These are phyloP conservation scores for Sapayoa aenigma DNA, from an alignment of 2,113 vertebrate genomes.

Conservation along the genomic window DNA sequence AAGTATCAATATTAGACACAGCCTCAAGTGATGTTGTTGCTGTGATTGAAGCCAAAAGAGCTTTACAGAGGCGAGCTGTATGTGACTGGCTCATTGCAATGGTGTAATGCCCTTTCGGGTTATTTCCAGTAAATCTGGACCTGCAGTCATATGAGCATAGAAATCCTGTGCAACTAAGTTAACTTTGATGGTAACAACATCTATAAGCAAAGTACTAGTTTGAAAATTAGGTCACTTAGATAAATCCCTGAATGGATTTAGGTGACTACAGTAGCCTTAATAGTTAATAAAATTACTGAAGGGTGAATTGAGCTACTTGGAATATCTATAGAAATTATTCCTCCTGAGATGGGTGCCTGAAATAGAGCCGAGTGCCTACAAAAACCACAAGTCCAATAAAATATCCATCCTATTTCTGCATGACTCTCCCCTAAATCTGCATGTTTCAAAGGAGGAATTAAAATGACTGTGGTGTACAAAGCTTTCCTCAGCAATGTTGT, in stretches of 20 bases:
- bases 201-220: not conserved
- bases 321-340: not conserved
- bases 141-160: not conserved
- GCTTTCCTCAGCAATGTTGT: conserved; percentile 25
- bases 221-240: not conserved
- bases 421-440: not conserved
- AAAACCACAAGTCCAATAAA: not conserved
- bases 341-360: not conserved
- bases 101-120: not conserved
- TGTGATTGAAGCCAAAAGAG: not conserved
- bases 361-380: not conserved
- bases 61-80: not conserved
- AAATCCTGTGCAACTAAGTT: not conserved
- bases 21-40: not conserved
- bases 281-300: conserved; percentile 14
- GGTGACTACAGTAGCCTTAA: not conserved
- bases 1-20: not conserved
- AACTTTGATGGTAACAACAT: not conserved
- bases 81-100: not conserved
- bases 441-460: conserved; percentile 3
- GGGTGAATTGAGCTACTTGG: not conserved
- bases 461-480: not conserved
- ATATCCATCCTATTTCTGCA: not conserved
- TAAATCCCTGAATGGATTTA: not conserved
- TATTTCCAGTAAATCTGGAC: not conserved